Evolutionary conservation across 2,888 invertebrate species (phyloP), one percentile per base, ranked within the genome.

Genomic region (Pristionchus maxplancki): DNA sequence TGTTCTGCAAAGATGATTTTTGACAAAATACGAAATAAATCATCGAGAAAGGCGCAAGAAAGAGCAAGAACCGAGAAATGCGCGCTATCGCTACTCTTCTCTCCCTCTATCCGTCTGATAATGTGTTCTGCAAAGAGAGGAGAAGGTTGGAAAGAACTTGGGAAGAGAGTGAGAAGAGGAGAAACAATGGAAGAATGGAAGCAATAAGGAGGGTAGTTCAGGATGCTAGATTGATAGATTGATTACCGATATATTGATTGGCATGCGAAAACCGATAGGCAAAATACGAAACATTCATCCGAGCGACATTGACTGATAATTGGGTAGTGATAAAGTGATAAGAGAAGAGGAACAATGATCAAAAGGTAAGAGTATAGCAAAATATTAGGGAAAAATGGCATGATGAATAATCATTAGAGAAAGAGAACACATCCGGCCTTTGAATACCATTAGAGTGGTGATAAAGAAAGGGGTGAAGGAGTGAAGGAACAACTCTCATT

Each of bases 51-150:
- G 20, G 17, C 13, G 48, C 48, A 17, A 15, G 48, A 48, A 17
- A n/a, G n/a, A n/a, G n/a, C n/a, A 44, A 44, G 44, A 9, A 44
- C 44, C 44, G 44, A 44, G 44, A 44, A 44, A 11, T 44, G 44
- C 44, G 44, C 31, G 64, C 28, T n/a, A n/a, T n/a, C n/a, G n/a
- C n/a, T 71, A 15, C 34, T 71, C 71, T 82, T 82, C 44, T 31
- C 83, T 31, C 17, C 34, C 53, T 50, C n/a, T 15, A 6, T 13
- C 11, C 71, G 17, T 40, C 15, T 78, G 78, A 78, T 78, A 44
- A 78, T 40, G 48, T 34, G 40, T 82, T 34, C 82, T 82, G 82
- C 40, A 85, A 37, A 85, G 85, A 62, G 44, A 83, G 34, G 20
- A 53, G 11, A 3, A 31, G 40, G 34, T 48, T 58, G 44, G 40